These are phyloP conservation scores for Pseudoips prasinana DNA, from an alignment of 2,888 invertebrate species.

Conservation along the genomic window DNA sequence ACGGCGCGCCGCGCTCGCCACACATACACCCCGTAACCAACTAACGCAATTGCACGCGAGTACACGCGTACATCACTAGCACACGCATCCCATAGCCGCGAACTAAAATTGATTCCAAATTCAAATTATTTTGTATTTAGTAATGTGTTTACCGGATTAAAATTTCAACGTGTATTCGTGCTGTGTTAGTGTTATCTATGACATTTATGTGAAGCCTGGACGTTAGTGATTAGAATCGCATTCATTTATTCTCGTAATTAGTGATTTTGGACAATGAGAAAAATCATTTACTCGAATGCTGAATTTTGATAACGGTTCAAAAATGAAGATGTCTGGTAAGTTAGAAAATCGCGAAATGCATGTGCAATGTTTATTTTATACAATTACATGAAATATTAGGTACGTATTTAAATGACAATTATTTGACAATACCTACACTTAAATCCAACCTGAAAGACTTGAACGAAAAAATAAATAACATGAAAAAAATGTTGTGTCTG, in stretches of 20 bases:
- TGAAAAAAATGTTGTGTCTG: too few relatives aligned
- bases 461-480: too few relatives aligned
- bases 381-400: too few relatives aligned
- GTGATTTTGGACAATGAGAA: slow-evolving; percentile 28
- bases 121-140: neutral
- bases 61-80: slow-evolving; percentile 35
- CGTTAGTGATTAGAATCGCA: slow-evolving; percentile 16
- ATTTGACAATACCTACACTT: too few relatives aligned
- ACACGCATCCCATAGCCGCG: slow-evolving; percentile 28
- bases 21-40: slow-evolving; percentile 53
- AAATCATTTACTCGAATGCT: slow-evolving; percentile 40
- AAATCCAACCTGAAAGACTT: too few relatives aligned
- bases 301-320: slow-evolving; percentile 53
- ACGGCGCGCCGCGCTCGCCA: slow-evolving; percentile 71
- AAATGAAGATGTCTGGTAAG: slow-evolving; percentile 79
- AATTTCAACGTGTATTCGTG: slow-evolving; percentile 2
- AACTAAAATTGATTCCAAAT: slow-evolving; percentile 20
- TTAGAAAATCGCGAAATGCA: slow-evolving; percentile 18
- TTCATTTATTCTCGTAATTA: slow-evolving; percentile 5
- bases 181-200: slow-evolving; percentile 2
- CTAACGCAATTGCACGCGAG: slow-evolving; percentile 40
- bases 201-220: slow-evolving; percentile 8
- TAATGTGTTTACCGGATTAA: too few relatives aligned
- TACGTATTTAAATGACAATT: too few relatives aligned
- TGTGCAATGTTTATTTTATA: too few relatives aligned